phyloP scores from a whole-genome alignment of 2,113 vertebrate species.

The Hippocampus zosterae region DNA sequence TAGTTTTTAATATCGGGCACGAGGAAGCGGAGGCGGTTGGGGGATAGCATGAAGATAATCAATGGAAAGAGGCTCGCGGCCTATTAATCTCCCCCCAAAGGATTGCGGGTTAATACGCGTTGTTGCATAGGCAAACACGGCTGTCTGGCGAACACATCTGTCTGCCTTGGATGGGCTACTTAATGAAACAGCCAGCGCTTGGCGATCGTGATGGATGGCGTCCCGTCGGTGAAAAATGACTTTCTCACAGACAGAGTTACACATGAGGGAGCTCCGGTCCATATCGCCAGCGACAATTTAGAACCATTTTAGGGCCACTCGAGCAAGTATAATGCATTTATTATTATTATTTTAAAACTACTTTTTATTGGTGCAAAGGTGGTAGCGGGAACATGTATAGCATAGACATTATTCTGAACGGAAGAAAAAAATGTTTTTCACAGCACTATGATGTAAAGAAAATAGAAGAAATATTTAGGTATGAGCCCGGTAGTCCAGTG shows the following conservation, averaged over 20 bases:
- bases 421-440: too few species aligned
- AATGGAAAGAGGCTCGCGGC: constrained; percentile 72
- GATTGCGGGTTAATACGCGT: constrained; percentile 74
- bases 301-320: neutral
- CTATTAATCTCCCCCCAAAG: constrained; percentile 76
- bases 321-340: neutral
- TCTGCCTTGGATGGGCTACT: constrained; percentile 76
- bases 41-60: constrained; percentile 75
- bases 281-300: constrained; percentile 42
- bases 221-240: constrained; percentile 69
- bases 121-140: constrained; percentile 73
- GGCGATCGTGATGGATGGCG: constrained; percentile 68
- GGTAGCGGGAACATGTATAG: too few species aligned
- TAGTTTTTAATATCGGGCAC: constrained; percentile 77
- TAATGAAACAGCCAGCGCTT: constrained; percentile 74
- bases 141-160: constrained; percentile 69
- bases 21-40: constrained; percentile 34
- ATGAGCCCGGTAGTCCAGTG: too few species aligned
- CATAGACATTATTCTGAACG: too few species aligned
- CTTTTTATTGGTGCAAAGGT: too few species aligned
- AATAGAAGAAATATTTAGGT: too few species aligned
- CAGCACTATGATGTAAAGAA: too few species aligned
- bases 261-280: constrained; percentile 61
- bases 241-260: constrained; percentile 51
- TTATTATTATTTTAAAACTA: neutral